Conservation (phyloP, 2,797 vertebrate species). For the Botia kubotai region DNA sequence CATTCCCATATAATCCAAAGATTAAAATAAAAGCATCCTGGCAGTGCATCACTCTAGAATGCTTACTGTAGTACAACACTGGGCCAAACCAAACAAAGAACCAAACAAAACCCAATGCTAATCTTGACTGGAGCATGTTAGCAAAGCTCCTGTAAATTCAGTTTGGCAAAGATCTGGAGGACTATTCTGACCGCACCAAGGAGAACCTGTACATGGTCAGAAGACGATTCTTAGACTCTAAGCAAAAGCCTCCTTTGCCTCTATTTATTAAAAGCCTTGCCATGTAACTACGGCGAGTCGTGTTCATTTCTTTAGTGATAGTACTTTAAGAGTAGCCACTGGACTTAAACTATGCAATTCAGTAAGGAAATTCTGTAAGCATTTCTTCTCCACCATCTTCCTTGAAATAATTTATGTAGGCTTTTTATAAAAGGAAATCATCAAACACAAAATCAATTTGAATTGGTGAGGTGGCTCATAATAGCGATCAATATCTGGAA, state of each 20-base stretch:
- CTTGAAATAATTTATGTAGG: constrained; percentile 81
- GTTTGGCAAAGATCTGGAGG: constrained; percentile 28
- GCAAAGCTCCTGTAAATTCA: constrained; percentile 26
- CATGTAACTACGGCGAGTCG: not conserved
- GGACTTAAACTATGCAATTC: constrained; percentile 72
- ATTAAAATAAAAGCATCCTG: constrained; percentile 42
- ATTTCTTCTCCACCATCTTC: constrained; percentile 78
- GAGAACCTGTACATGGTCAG: constrained; percentile 31
- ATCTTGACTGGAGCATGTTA: not conserved
- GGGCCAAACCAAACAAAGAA: not conserved
- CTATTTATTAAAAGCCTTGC: not conserved
- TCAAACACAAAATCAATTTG: constrained; percentile 93
- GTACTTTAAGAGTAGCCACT: constrained; percentile 67
- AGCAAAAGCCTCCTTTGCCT: not conserved
- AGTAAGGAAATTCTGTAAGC: constrained; percentile 79
- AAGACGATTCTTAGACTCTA: constrained; percentile 5
- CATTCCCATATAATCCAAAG: constrained; percentile 52
- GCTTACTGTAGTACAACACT: constrained; percentile 24
- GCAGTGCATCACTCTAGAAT: constrained; percentile 37
- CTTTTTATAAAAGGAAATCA: constrained; percentile 83
- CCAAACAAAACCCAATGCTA: constrained; percentile 18
- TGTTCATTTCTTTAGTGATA: not conserved
- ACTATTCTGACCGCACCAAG: constrained; percentile 22
- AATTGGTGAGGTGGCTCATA: constrained; percentile 77
- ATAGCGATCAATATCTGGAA: constrained; percentile 69